A percentile compares a stretch with the other conserved stretches of the same genome.
These are phyloP conservation scores for Oppia nitens DNA, from an alignment of 1,140 invertebrate species.

Conservation along the genomic window DNA sequence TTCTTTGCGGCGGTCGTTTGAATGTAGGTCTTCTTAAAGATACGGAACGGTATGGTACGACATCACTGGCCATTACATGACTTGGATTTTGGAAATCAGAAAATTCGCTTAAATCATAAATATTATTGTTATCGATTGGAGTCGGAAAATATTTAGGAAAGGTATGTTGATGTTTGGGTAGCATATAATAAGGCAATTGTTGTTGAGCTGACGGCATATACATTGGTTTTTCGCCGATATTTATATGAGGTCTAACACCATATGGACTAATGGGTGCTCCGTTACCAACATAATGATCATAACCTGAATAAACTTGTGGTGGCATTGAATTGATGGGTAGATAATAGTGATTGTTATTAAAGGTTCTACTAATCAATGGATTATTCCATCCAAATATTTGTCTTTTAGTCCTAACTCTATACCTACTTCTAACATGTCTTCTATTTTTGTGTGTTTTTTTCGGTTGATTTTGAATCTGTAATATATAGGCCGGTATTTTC, in stretches of 20 bases:
- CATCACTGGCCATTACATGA: neutral
- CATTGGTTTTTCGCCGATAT: neutral
- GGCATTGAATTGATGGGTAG: neutral
- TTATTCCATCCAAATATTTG: neutral
- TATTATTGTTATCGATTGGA: neutral
- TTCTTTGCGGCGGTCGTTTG: neutral
- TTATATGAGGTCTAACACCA: neutral
- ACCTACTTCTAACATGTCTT: neutral
- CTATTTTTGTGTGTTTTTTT: neutral
- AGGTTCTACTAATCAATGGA: neutral
- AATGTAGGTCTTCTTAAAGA: neutral
- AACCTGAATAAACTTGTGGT: neutral
- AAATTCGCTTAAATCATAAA: neutral
- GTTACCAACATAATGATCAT: neutral
- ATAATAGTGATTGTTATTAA: conserved; percentile 2
- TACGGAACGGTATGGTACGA: neutral
- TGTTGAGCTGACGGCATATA: neutral
- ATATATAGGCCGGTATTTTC: conserved; percentile 5
- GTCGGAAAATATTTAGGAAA: neutral
- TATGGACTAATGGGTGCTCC: neutral
- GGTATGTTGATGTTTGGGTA: neutral
- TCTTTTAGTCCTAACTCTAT: neutral
- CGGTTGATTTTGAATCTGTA: neutral
- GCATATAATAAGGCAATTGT: neutral
- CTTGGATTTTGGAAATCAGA: neutral